Percentiles rank a stretch among this genome's conserved stretches.
Conservation (phyloP, 2,888 invertebrate species). For the Drosophila diplacantha region DNA sequence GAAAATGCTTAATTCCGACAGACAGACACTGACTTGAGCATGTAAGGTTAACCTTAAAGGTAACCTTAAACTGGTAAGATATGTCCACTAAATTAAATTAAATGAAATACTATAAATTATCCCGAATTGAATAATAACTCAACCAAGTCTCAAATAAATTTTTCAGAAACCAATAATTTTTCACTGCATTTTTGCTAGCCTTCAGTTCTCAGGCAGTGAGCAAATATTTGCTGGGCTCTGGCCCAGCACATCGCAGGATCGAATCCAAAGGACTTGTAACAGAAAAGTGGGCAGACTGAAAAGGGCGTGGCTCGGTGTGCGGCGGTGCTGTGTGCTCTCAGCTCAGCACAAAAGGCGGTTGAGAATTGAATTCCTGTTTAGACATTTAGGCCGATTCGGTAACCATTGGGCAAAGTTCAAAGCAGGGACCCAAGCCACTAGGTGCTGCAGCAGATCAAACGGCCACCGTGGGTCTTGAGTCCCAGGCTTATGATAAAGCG, state of each 20-base stretch:
- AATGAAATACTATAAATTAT: neutral
- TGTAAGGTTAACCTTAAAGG: slow-evolving; percentile 15
- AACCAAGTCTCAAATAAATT: neutral
- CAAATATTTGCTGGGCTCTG: slow-evolving; percentile 48
- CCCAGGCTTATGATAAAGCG: slow-evolving; percentile 51
- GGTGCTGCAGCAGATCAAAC: slow-evolving; percentile 58
- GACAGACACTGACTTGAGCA: slow-evolving; percentile 2
- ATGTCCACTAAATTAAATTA: neutral
- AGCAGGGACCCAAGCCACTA: slow-evolving; percentile 20
- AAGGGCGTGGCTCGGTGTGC: slow-evolving; percentile 7
- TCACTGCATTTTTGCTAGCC: neutral
- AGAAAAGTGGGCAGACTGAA: slow-evolving; percentile 23
- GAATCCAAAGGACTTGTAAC: slow-evolving; percentile 23
- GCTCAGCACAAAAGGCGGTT: slow-evolving; percentile 53
- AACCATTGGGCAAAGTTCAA: slow-evolving; percentile 43
- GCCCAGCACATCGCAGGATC: slow-evolving; percentile 34
- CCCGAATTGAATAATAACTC: neutral
- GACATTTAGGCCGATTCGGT: slow-evolving; percentile 63
- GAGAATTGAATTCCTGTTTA: slow-evolving; percentile 70
- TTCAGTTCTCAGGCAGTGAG: slow-evolving; percentile 18
- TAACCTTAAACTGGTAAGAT: neutral
- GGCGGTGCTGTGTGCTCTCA: neutral
- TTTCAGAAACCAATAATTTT: no score
- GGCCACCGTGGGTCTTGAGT: slow-evolving; percentile 42
- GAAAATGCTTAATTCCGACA: neutral